phyloP scores from a whole-genome alignment of 2,888 invertebrate genomes.

The Aphidoletes aphidimyza region DNA sequence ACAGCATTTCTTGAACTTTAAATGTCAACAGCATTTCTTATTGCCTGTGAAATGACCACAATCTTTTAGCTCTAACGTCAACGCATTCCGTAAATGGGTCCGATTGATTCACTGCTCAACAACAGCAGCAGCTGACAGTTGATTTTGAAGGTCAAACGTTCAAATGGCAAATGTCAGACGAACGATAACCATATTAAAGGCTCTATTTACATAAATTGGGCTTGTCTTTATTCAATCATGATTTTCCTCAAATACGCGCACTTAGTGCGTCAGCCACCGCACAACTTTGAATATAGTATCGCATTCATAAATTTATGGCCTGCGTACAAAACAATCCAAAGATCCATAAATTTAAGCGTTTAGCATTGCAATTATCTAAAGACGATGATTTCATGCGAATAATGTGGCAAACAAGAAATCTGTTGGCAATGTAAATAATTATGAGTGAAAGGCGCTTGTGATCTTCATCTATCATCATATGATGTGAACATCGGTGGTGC shows the following conservation, averaged over 20 bases:
- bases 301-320: constrained; percentile 1
- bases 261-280: neutral
- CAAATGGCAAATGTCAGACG: neutral
- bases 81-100: neutral
- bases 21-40: constrained; percentile 2
- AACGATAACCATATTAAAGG: constrained; percentile 22
- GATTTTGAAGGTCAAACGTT: constrained; percentile 29
- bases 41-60: neutral
- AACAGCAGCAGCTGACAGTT: too few relatives aligned
- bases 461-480: neutral
- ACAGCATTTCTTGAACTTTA: too few relatives aligned
- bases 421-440: constrained; percentile 31
- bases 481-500: neutral
- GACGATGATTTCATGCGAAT: constrained; percentile 12
- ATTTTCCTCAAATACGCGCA: neutral
- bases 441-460: neutral
- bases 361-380: neutral
- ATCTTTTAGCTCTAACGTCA: neutral
- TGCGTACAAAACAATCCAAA: neutral
- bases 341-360: neutral
- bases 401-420: neutral
- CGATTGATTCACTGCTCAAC: neutral
- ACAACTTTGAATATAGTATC: neutral
- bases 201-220: constrained; percentile 47
- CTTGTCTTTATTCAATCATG: constrained; percentile 31